Percentiles rank a stretch among this genome's conserved stretches.
Evolutionary conservation across 2,797 vertebrate genomes (phyloP).

Genomic region (Cossypha caffra): DNA sequence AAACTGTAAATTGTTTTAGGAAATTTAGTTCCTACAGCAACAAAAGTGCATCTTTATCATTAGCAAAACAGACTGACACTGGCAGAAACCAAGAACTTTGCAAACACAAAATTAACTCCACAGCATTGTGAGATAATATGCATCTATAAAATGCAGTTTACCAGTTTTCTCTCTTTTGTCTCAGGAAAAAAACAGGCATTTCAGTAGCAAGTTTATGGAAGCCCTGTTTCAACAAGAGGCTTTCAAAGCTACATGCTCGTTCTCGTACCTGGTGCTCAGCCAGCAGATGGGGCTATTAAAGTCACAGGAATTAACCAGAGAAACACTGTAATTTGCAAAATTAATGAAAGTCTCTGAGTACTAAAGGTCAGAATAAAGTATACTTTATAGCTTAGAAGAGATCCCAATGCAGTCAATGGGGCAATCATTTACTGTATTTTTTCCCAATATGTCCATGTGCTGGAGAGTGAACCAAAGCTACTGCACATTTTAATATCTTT

Average conservation of each 20-base stretch:
- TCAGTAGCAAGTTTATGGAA: neutral
- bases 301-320: slow-evolving; percentile 37
- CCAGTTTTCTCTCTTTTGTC: neutral
- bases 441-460: neutral
- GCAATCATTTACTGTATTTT: neutral
- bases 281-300: slow-evolving; percentile 69
- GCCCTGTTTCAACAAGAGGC: neutral
- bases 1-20: neutral
- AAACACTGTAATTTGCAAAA: slow-evolving; percentile 14
- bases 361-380: neutral
- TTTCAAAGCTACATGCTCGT: neutral
- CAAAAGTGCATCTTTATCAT: neutral
- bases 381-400: neutral
- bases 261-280: slow-evolving; percentile 25
- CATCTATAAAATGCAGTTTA: neutral
- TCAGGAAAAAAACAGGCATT: neutral
- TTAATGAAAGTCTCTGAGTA: slow-evolving; percentile 1
- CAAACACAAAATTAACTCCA: neutral
- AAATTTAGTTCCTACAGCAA: neutral
- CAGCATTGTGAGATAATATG: neutral
- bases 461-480: neutral
- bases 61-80: neutral
- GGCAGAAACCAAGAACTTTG: neutral
- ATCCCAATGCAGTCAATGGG: neutral
- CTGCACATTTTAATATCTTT: neutral